phyloP scores from a whole-genome alignment of 2,797 vertebrate genomes.

The Pteropus rufus region DNA sequence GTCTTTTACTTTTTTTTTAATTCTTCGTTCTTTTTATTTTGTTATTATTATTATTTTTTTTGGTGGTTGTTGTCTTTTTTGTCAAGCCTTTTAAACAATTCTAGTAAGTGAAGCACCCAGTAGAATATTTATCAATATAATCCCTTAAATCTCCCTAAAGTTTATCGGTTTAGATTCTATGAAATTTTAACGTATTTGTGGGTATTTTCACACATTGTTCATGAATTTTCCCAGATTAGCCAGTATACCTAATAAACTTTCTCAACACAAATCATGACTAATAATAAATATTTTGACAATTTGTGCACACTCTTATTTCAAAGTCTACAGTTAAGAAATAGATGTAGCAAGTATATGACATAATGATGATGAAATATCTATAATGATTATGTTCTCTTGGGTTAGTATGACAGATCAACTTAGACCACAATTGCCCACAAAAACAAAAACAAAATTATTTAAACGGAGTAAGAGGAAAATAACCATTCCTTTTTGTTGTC shows the following conservation, averaged over 20 bases:
- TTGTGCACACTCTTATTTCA: background rate
- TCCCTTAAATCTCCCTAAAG: background rate
- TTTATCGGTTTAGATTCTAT: background rate
- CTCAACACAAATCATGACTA: background rate
- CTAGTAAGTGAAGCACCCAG: background rate
- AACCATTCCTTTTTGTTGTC: background rate
- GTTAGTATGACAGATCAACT: background rate
- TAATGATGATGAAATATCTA: background rate
- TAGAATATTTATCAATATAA: background rate
- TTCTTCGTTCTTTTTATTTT: too few relatives aligned
- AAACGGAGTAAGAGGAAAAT: background rate
- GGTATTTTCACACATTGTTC: background rate
- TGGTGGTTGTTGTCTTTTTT: background rate
- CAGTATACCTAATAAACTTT: background rate
- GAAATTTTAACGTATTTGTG: background rate
- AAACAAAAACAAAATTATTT: background rate
- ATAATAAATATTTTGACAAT: background rate
- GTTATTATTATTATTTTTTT: too few relatives aligned
- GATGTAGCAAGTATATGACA: background rate
- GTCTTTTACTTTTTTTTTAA: background rate
- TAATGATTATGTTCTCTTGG: background rate
- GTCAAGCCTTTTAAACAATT: background rate
- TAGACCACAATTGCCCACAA: background rate
- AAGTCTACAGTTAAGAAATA: background rate
- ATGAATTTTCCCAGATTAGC: background rate